phyloP scores from a whole-genome alignment of 2,113 vertebrate genomes.

The Sylvietta virens region DNA sequence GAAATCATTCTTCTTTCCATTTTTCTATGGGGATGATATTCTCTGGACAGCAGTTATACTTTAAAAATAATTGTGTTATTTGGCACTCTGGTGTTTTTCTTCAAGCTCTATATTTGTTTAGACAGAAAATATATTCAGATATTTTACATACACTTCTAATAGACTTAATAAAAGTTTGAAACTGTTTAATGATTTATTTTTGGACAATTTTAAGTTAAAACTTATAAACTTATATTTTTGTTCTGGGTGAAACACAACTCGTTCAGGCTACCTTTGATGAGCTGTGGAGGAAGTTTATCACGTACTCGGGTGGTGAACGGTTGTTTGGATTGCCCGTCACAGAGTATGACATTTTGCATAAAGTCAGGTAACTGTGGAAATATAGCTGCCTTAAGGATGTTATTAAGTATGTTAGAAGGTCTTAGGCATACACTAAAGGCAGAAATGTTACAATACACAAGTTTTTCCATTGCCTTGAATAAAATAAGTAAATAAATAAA shows the following conservation, averaged over 20 bases:
- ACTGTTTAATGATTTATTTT: background rate
- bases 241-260: background rate
- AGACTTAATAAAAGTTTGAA: background rate
- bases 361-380: conserved; percentile 68
- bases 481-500: background rate
- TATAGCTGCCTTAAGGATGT: background rate
- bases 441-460: background rate
- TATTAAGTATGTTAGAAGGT: background rate
- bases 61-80: background rate
- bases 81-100: background rate
- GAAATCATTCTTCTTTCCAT: background rate
- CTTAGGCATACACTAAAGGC: background rate
- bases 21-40: background rate
- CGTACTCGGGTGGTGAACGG: conserved; percentile 73
- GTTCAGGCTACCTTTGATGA: conserved; percentile 74
- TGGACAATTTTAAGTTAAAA: background rate
- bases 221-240: background rate
- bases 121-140: background rate
- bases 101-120: background rate
- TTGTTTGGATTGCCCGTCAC: conserved; percentile 79
- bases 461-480: background rate
- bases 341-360: conserved; percentile 73
- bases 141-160: background rate
- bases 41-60: background rate
- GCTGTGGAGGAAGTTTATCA: conserved; percentile 76